Conservation (phyloP, 2,888 invertebrate species). For the Pyrgus malvae region DNA sequence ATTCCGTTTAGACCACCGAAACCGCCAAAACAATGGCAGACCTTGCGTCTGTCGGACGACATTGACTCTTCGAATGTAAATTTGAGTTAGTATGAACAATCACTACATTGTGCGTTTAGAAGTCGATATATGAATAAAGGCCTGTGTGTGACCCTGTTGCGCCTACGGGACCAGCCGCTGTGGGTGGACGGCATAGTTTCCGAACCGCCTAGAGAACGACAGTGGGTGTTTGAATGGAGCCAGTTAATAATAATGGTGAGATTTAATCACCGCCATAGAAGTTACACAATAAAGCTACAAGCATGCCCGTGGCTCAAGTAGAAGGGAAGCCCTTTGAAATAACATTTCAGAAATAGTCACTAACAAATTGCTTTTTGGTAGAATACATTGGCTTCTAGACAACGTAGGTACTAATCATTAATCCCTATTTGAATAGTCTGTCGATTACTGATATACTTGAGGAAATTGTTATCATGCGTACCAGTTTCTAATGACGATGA, state of each 20-base stretch:
- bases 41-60: conserved; percentile 69
- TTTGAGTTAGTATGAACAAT: conserved; percentile 73
- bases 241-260: conserved; percentile 82
- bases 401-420: conserved; percentile 63
- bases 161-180: conserved; percentile 78
- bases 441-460: conserved; percentile 4
- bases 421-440: conserved; percentile 39
- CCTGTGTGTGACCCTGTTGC: conserved; percentile 78
- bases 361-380: conserved; percentile 64
- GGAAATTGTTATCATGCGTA: conserved; percentile 3
- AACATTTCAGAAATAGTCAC: conserved; percentile 50
- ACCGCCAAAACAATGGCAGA: conserved; percentile 74
- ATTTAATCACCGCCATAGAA: conserved; percentile 79
- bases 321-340: conserved; percentile 58
- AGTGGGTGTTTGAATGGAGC: conserved; percentile 81
- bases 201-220: conserved; percentile 72
- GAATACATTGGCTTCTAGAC: conserved; percentile 55
- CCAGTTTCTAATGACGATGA: neutral
- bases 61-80: conserved; percentile 77
- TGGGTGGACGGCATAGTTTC: conserved; percentile 81
- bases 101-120: conserved; percentile 70
- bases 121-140: conserved; percentile 70
- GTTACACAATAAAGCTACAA: conserved; percentile 76
- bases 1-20: conserved; percentile 70
- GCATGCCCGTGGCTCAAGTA: conserved; percentile 71